These are phyloP conservation scores for Penaeus monodon DNA, from an alignment of 2,888 invertebrate species.

Conservation along the genomic window DNA sequence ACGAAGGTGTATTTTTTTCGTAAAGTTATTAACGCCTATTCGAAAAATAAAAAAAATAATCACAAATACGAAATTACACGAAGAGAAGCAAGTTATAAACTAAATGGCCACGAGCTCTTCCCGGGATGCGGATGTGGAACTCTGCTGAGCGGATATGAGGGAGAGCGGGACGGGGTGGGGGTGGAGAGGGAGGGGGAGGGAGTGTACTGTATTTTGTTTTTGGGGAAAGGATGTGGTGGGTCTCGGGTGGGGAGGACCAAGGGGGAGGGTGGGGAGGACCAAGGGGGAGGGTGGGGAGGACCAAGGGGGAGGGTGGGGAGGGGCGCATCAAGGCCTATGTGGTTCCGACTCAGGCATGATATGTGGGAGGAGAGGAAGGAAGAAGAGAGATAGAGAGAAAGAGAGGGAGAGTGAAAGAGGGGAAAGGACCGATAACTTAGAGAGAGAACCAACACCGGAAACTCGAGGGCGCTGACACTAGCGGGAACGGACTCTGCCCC, in stretches of 20 bases:
- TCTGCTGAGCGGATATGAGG: background rate
- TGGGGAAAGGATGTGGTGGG: conserved; percentile 1
- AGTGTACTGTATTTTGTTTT: conserved; percentile 30
- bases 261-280: conserved; percentile 50
- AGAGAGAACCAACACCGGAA: background rate
- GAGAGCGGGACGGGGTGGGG: background rate
- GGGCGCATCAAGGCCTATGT: conserved; percentile 43
- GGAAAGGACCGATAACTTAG: conserved; percentile 19
- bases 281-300: conserved; percentile 34
- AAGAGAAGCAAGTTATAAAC: too few species aligned
- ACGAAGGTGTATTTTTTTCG: too few species aligned
- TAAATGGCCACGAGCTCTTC: too few species aligned
- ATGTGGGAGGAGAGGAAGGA: conserved; percentile 57
- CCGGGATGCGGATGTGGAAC: too few species aligned
- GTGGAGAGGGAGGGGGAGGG: conserved; percentile 28
- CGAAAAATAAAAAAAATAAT: too few species aligned
- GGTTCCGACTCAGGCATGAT: background rate
- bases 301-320: conserved; percentile 41
- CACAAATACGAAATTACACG: too few species aligned
- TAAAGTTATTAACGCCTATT: too few species aligned
- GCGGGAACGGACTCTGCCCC: conserved; percentile 66
- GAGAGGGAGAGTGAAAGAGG: conserved; percentile 43
- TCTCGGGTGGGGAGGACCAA: background rate
- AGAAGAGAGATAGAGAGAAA: conserved; percentile 37
- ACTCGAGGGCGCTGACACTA: conserved; percentile 29